Base-by-base conservation (phyloP, 2,797 vertebrate species). In the Cyprinodon diabolis region DNA sequence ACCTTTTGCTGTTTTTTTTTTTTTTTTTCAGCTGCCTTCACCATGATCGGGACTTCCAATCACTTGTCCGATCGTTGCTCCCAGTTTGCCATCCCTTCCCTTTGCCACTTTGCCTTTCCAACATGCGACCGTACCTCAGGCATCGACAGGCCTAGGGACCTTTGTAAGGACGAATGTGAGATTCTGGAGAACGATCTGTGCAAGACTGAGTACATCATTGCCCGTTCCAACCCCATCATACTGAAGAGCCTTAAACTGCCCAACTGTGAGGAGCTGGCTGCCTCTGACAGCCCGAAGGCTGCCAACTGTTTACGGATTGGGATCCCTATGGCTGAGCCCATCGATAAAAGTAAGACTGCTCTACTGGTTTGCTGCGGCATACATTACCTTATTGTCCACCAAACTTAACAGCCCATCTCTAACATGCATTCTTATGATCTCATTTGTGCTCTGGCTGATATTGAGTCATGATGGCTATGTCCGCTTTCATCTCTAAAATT, bases 41-140 rank as follows among this genome's bases (percentile, higher is more conserved):
- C 98, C 83, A 99, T 99, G 98, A 99, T 99, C 21, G 98, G 98
- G 82, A 98, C 98, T 0, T 98, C 98, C 89, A 99, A 97, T 88
- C 98, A 99, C 66, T 87, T 99, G 70, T 99, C 98, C 0, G 98
- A 99, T 23, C 97, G 98, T 30, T 99, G 98, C 81, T 99, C 98
- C 1, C 96, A 97, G 95, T 99, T 98, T 0, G 98, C 98, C 84
- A 99, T 99, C 80, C 98, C 98, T 0, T 99, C 97, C 0, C 94
- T 99, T 67, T 99, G 98, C 91, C 98, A 99, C 94, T 99, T 98
- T 0, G 98, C 97, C 88, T 99, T 99, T 90, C 98, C 98, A 0
- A 97, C 97, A 30, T 99, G 98, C 0, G 97, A 99, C 48, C 96
- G 97, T 80, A 97, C 95, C 43, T 94, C 96, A 0, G 76, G 95